phyloP scores from a whole-genome alignment of 2,888 invertebrate species.

The Arrhopalites spinosus region DNA sequence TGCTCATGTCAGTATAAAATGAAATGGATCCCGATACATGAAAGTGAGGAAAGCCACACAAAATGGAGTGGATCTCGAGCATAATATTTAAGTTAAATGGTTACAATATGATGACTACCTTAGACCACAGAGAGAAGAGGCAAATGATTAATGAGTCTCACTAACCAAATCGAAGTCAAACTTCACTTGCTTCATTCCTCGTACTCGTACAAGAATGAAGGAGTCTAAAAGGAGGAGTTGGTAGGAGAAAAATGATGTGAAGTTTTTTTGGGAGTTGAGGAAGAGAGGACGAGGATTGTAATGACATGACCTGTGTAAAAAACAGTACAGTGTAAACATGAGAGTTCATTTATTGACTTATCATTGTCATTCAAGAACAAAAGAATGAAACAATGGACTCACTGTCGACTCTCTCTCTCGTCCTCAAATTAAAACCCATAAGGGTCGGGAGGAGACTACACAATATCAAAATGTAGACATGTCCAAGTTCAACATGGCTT shows the following conservation, averaged over 20 bases:
- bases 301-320: conserved; percentile 24
- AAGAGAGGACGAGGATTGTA: not conserved
- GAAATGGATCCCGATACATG: not conserved
- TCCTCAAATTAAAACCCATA: too few relatives aligned
- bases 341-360: conserved; percentile 33
- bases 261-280: not conserved
- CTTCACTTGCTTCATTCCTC: too few relatives aligned
- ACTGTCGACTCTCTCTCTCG: too few relatives aligned
- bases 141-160: conserved; percentile 10
- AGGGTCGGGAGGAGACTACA: too few relatives aligned
- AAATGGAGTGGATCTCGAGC: too few relatives aligned
- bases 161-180: not conserved
- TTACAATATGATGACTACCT: too few relatives aligned
- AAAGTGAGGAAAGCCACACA: not conserved
- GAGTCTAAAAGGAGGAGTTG: not conserved
- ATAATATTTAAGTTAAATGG: too few relatives aligned
- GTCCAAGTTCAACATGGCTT: too few relatives aligned
- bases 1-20: too few relatives aligned
- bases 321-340: not conserved
- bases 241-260: not conserved
- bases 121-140: too few relatives aligned
- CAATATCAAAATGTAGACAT: too few relatives aligned
- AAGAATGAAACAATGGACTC: conserved; percentile 28
- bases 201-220: not conserved
- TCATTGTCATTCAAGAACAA: conserved; percentile 39